A percentile compares a stretch with the other conserved stretches of the same genome.
These are phyloP conservation scores for Halocaridina rubra DNA, from an alignment of 2,888 invertebrate genomes.

Conservation along the genomic window DNA sequence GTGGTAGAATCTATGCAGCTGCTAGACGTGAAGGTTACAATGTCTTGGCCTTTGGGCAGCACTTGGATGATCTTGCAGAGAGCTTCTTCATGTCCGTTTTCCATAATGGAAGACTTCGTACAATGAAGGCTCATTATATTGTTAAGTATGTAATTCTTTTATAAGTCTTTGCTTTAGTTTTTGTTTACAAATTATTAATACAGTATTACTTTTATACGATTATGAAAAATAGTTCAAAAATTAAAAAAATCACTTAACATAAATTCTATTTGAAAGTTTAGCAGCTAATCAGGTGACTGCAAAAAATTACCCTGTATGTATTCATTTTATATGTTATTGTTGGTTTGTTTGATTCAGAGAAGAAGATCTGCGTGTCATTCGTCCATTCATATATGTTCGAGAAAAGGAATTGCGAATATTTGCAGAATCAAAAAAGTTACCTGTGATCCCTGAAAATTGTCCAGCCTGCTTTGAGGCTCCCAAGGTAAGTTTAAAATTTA, in stretches of 20 bases:
- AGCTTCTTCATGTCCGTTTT: slow-evolving; percentile 85
- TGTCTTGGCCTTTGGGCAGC: slow-evolving; percentile 88
- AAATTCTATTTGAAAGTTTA: too few species aligned
- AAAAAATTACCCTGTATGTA: too few species aligned
- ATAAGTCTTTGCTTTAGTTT: too few species aligned
- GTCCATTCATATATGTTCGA: slow-evolving; percentile 88
- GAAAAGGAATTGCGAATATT: slow-evolving; percentile 81
- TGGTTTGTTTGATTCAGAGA: too few species aligned
- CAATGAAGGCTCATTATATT: slow-evolving; percentile 82
- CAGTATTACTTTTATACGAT: too few species aligned
- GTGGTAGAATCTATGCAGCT: slow-evolving; percentile 80
- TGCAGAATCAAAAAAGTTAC: slow-evolving; percentile 79
- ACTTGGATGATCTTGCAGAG: slow-evolving; percentile 85
- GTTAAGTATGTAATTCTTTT: slow-evolving; percentile 73
- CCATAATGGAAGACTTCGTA: slow-evolving; percentile 81
- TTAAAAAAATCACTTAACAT: too few species aligned
- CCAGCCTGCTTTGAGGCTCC: slow-evolving; percentile 72
- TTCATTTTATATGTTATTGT: too few species aligned
- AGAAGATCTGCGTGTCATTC: slow-evolving; percentile 82
- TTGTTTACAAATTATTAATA: too few species aligned
- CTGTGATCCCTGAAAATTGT: slow-evolving; percentile 77
- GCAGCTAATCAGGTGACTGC: too few species aligned
- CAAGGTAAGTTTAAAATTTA: slow-evolving; percentile 68
- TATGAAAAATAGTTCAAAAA: too few species aligned
- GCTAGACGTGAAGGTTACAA: slow-evolving; percentile 84